Percentiles rank a stretch among this genome's conserved stretches.
phyloP scores from a whole-genome alignment of 2,113 vertebrate species.

The Eolophus roseicapilla region DNA sequence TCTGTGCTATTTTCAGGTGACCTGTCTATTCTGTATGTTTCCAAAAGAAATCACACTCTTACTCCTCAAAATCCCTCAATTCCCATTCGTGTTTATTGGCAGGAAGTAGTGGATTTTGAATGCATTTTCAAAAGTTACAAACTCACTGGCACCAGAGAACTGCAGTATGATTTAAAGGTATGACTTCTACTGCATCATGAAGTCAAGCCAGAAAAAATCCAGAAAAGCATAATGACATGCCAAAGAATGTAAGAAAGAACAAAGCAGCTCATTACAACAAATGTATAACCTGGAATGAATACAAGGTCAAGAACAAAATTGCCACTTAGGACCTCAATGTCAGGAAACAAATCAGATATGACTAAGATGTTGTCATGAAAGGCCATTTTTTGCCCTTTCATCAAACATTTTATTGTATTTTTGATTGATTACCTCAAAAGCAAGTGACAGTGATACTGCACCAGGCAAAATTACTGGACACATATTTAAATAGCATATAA shows the following conservation, averaged over 20 bases:
- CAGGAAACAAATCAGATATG: constrained; percentile 57
- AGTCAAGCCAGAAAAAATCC: not conserved
- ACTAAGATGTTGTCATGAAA: constrained; percentile 30
- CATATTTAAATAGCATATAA: constrained; percentile 1
- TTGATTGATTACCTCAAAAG: constrained; percentile 38
- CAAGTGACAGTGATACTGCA: not conserved
- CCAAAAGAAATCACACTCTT: not conserved
- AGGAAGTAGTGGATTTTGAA: constrained; percentile 1
- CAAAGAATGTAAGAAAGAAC: not conserved
- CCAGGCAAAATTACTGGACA: not conserved
- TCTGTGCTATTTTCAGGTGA: not conserved
- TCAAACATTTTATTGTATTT: constrained; percentile 38
- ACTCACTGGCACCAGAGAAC: constrained; percentile 16
- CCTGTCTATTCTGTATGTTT: not conserved
- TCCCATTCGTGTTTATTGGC: constrained; percentile 4
- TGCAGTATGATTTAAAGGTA: constrained; percentile 23
- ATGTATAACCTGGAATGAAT: not conserved
- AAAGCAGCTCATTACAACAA: constrained; percentile 25
- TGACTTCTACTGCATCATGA: not conserved
- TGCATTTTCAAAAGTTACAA: not conserved
- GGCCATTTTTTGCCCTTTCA: constrained; percentile 44
- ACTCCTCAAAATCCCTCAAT: not conserved
- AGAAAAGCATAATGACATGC: constrained; percentile 21
- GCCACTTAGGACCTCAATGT: constrained; percentile 47
- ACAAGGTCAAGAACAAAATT: constrained; percentile 53